These are phyloP conservation scores for Geothlypis trichas DNA, from an alignment of 2,113 vertebrate species.

Conservation along the genomic window DNA sequence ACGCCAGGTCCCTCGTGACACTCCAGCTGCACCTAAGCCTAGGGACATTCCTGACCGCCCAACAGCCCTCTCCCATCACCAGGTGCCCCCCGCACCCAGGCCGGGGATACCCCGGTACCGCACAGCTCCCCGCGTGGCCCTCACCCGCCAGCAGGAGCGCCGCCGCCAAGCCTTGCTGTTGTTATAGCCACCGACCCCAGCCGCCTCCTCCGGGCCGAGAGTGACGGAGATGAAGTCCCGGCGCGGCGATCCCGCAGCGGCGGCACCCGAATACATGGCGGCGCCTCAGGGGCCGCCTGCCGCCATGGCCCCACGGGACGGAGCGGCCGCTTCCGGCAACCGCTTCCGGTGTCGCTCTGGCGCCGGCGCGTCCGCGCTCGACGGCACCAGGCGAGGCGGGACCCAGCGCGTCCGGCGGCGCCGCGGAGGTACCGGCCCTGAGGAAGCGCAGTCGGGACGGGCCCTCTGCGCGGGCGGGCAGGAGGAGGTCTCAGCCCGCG, in stretches of 20 bases:
- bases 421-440: not conserved
- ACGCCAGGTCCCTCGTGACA: not conserved
- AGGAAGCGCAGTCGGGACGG: not conserved
- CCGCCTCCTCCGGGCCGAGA: conserved; percentile 70
- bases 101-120: too few relatives aligned
- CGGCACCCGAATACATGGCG: conserved; percentile 56
- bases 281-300: not conserved
- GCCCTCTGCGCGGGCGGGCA: too few relatives aligned
- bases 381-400: not conserved
- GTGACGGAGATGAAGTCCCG: conserved; percentile 87
- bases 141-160: conserved; percentile 91
- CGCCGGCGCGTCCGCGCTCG: not conserved
- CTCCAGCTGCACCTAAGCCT: not conserved
- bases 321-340: not conserved
- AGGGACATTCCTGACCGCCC: not conserved
- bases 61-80: not conserved
- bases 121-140: not conserved
- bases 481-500: not conserved
- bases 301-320: not conserved
- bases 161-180: conserved; percentile 84
- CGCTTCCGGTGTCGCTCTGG: not conserved
- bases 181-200: conserved; percentile 66
- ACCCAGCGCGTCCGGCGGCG: fast-evolving
- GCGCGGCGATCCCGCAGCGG: conserved; percentile 63
- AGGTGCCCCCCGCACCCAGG: not conserved